phyloP scores from a whole-genome alignment of 2,797 vertebrate species.

The Ataeniobius toweri region DNA sequence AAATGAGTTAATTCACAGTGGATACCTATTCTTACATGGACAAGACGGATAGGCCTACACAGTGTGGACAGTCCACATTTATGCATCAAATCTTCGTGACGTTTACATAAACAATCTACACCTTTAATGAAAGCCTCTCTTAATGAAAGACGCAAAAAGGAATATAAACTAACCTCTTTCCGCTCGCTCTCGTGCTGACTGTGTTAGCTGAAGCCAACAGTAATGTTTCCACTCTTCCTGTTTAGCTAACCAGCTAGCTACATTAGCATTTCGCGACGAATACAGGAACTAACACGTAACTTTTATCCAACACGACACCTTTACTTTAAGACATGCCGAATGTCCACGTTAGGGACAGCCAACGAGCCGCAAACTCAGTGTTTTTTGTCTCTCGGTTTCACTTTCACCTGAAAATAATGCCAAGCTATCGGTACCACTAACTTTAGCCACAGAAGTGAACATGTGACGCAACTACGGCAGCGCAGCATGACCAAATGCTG shows the following conservation, averaged over 20 bases:
- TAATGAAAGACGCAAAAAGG: neutral
- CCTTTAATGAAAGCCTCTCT: neutral
- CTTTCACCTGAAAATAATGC: conserved; percentile 21
- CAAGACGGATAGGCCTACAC: neutral
- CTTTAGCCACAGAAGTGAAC: conserved; percentile 52
- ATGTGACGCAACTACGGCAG: conserved; percentile 77
- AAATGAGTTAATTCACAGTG: neutral
- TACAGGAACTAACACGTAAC: conserved; percentile 8
- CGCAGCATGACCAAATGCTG: conserved; percentile 39
- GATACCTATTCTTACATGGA: neutral
- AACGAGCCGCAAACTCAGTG: neutral
- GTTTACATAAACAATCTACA: neutral
- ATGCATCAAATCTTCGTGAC: neutral
- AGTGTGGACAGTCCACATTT: neutral
- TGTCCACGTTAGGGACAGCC: neutral
- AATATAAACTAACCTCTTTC: conserved; percentile 65
- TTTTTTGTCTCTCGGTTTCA: neutral
- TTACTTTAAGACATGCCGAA: conserved; percentile 5
- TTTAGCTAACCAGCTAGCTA: conserved; percentile 58
- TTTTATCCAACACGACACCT: neutral
- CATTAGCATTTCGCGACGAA: conserved; percentile 50
- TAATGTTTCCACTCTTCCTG: conserved; percentile 55
- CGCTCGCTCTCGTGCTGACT: conserved; percentile 55
- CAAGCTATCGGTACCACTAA: conserved; percentile 50
- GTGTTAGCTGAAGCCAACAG: conserved; percentile 62